Percentiles rank a stretch among this genome's conserved stretches.
phyloP scores from a whole-genome alignment of 2,888 invertebrate species.

The Tetrapedia diversipes region DNA sequence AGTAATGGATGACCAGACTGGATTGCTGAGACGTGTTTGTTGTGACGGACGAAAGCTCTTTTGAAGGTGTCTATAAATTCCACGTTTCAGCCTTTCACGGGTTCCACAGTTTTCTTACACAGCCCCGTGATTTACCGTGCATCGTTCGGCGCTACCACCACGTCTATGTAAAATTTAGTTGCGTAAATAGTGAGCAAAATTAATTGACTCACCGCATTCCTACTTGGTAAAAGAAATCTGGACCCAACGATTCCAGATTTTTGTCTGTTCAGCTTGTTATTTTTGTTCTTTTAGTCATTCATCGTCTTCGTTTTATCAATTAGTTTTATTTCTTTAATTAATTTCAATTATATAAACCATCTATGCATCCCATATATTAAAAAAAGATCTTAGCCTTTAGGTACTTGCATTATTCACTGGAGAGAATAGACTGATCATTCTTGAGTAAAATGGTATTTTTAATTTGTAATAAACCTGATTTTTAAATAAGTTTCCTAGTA shows the following conservation, averaged over 20 bases:
- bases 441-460: too few species aligned
- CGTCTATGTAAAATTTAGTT: constrained; percentile 47
- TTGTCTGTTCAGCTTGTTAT: too few species aligned
- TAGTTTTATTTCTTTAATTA: too few species aligned
- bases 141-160: constrained; percentile 44
- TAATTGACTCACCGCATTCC: constrained; percentile 7
- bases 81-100: constrained; percentile 61
- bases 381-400: too few species aligned
- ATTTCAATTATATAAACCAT: too few species aligned
- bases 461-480: too few species aligned
- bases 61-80: constrained; percentile 70
- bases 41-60: constrained; percentile 74
- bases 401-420: too few species aligned
- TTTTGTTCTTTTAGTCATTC: too few species aligned
- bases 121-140: constrained; percentile 58
- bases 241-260: neutral
- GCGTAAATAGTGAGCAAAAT: constrained; percentile 8
- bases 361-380: too few species aligned
- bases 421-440: too few species aligned
- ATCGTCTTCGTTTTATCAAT: too few species aligned
- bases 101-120: constrained; percentile 25
- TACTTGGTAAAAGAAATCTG: neutral
- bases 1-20: constrained; percentile 68
- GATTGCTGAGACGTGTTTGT: constrained; percentile 73
- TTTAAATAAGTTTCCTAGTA: too few species aligned